A percentile compares a stretch with the other conserved stretches of the same genome.
Conservation (phyloP, 2,888 invertebrate genomes). For the Drosophila siamana region DNA sequence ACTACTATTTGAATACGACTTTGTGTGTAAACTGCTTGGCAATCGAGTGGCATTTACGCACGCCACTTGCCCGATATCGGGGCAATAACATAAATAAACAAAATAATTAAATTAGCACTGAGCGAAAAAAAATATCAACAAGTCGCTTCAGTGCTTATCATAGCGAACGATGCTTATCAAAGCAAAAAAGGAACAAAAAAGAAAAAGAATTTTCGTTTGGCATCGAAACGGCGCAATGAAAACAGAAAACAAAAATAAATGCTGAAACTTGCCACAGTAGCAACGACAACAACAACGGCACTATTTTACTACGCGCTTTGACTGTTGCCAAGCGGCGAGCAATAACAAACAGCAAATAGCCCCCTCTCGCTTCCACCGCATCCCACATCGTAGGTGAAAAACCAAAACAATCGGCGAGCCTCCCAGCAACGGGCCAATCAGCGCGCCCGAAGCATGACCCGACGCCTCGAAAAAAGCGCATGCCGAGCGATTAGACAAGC, state of each 20-base stretch:
- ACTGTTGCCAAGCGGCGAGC: slow-evolving; percentile 19
- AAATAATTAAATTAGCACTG: slow-evolving; percentile 62
- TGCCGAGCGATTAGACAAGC: slow-evolving; percentile 17
- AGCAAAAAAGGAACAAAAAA: slow-evolving; percentile 23
- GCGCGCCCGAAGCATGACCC: slow-evolving; percentile 61
- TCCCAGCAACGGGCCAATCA: slow-evolving; percentile 74
- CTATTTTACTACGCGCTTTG: background rate
- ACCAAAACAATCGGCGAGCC: slow-evolving; percentile 83
- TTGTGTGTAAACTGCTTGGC: slow-evolving; percentile 14
- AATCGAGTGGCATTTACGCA: slow-evolving; percentile 25
- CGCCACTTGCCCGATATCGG: slow-evolving; percentile 26
- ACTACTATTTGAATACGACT: slow-evolving; percentile 3
- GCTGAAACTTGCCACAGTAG: slow-evolving; percentile 12
- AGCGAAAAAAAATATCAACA: slow-evolving; percentile 39
- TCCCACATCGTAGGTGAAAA: slow-evolving; percentile 44
- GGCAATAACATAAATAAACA: slow-evolving; percentile 55
- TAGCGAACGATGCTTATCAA: slow-evolving; percentile 29
- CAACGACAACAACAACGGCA: background rate
- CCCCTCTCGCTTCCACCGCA: background rate
- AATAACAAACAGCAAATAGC: slow-evolving; percentile 15
- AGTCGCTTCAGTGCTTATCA: slow-evolving; percentile 54
- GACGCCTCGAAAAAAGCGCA: slow-evolving; percentile 29
- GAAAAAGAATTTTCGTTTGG: background rate
- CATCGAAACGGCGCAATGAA: background rate
- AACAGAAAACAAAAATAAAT: slow-evolving; percentile 30